A percentile compares a stretch with the other conserved stretches of the same genome.
These are phyloP conservation scores for Microvelia longipes DNA, from an alignment of 1,140 invertebrate genomes.

Conservation along the genomic window DNA sequence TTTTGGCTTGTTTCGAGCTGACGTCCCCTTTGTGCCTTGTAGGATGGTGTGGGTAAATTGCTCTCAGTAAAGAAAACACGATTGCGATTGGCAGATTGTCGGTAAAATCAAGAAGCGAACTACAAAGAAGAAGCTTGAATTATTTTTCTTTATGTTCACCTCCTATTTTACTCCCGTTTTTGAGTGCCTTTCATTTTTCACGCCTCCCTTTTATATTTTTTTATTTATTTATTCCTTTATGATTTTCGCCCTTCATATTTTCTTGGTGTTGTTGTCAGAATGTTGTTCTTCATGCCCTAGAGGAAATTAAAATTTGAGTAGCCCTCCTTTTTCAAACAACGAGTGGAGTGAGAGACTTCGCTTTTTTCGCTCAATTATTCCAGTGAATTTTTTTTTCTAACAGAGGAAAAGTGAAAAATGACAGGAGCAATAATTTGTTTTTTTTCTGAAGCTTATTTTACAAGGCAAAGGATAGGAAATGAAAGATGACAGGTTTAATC, in stretches of 20 bases:
- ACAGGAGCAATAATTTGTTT: no score
- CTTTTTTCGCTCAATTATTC: no score
- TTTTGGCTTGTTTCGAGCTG: no score
- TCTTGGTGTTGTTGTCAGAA: background rate
- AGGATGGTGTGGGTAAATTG: no score
- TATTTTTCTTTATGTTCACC: background rate
- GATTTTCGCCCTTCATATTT: background rate
- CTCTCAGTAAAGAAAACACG: no score
- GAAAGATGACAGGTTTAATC: no score
- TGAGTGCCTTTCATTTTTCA: background rate
- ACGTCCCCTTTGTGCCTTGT: no score
- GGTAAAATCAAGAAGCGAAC: background rate
- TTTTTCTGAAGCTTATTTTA: no score
- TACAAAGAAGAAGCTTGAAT: background rate
- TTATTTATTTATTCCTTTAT: background rate
- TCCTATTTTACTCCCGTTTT: background rate
- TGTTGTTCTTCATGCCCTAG: background rate
- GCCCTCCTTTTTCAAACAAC: background rate
- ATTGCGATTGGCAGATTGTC: background rate
- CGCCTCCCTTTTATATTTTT: background rate
- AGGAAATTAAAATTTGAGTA: background rate
- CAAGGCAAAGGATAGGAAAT: no score
- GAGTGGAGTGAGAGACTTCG: no score
- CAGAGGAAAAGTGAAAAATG: no score
- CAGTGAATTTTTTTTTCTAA: no score